Conservation (phyloP, 2,797 vertebrate species). For the Micrastur ruficollis region DNA sequence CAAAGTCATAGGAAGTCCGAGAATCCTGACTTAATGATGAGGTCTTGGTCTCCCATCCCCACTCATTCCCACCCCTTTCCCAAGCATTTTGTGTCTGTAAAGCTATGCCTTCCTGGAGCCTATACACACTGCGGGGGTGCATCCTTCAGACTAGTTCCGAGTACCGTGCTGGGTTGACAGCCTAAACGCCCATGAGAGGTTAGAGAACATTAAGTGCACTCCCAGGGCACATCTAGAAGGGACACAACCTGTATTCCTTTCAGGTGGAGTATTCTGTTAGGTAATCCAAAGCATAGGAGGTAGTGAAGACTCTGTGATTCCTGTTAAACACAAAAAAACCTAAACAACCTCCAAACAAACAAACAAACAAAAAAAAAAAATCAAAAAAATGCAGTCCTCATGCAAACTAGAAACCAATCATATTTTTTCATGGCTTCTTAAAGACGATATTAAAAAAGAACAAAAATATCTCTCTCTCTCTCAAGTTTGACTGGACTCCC, state of each 20-base stretch:
- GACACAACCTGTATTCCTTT: background rate
- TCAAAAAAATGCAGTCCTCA: background rate
- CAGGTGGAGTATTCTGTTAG: background rate
- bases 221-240: background rate
- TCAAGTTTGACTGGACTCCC: background rate
- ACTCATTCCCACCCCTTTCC: background rate
- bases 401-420: background rate
- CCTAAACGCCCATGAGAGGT: background rate
- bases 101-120: background rate
- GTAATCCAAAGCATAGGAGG: background rate
- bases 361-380: too few species aligned
- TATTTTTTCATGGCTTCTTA: background rate
- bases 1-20: background rate
- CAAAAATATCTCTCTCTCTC: fast-evolving
- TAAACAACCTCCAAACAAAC: too few species aligned
- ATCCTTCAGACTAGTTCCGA: background rate
- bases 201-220: background rate
- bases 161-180: background rate
- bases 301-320: background rate
- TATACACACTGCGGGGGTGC: fast-evolving
- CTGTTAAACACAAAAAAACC: fast-evolving
- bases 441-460: background rate
- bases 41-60: background rate
- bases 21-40: background rate
- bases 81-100: background rate